Conservation (phyloP, 2,797 vertebrate genomes). For the Nannoperca obscura region DNA sequence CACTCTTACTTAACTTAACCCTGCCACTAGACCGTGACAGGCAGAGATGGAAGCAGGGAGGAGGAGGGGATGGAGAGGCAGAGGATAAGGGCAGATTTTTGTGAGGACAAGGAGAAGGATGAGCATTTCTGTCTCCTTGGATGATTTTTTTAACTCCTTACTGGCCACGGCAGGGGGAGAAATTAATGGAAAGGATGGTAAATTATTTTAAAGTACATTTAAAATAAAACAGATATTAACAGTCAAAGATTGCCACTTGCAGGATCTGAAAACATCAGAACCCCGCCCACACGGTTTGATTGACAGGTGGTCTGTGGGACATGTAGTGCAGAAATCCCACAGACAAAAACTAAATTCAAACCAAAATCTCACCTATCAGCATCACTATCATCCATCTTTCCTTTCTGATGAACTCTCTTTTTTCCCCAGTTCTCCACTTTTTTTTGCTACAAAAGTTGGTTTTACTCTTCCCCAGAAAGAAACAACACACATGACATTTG, state of each 20-base stretch:
- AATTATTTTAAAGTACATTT: background rate
- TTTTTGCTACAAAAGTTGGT: conserved; percentile 48
- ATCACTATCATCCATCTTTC: conserved; percentile 28
- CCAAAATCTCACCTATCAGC: conserved; percentile 28
- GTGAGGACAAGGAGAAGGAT: conserved; percentile 74
- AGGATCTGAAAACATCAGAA: background rate
- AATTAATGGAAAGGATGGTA: background rate
- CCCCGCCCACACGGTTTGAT: background rate
- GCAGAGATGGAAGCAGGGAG: conserved; percentile 73
- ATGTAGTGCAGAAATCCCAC: conserved; percentile 9
- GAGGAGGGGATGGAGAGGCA: conserved; percentile 17
- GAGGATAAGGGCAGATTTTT: conserved; percentile 69
- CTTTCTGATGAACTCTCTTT: conserved; percentile 33
- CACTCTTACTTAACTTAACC: conserved; percentile 93
- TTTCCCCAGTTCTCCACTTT: conserved; percentile 17
- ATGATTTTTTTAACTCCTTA: conserved; percentile 73
- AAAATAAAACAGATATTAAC: background rate
- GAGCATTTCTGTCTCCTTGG: conserved; percentile 74
- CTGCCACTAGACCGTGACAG: conserved; percentile 85
- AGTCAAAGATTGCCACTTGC: background rate
- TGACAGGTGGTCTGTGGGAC: conserved; percentile 33
- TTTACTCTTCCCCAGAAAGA: conserved; percentile 60
- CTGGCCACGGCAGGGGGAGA: conserved; percentile 28
- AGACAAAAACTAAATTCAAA: conserved; percentile 3
- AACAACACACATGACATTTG: conserved; percentile 70